phyloP scores from a whole-genome alignment of 2,797 vertebrate species.

The Sebastes kiyomatsui region DNA sequence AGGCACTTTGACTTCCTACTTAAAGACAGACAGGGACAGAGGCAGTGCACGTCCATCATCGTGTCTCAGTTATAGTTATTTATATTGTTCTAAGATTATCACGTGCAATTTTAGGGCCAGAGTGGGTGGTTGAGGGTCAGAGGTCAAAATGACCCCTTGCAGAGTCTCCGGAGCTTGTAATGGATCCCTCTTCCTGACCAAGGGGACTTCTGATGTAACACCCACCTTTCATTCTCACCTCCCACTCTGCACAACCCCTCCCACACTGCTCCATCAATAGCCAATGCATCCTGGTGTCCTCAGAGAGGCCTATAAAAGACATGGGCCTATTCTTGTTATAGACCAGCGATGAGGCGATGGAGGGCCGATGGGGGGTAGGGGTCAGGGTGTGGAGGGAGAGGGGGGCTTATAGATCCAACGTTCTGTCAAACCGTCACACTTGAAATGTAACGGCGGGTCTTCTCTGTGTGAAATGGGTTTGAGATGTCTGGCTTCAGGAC shows the following conservation, averaged over 20 bases:
- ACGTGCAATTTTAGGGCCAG: slow-evolving; percentile 29
- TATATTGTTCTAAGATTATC: slow-evolving; percentile 26
- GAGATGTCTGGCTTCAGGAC: neutral
- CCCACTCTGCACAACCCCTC: neutral
- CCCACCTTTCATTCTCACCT: slow-evolving; percentile 25
- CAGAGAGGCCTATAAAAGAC: neutral
- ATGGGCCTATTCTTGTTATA: neutral
- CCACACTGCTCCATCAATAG: neutral
- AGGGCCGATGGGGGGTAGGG: neutral
- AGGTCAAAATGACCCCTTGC: slow-evolving; percentile 40
- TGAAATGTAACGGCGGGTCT: neutral
- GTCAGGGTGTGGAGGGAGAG: neutral
- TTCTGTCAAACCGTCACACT: neutral
- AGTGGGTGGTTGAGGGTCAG: slow-evolving; percentile 18
- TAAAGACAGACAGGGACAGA: neutral
- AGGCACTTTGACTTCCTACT: neutral
- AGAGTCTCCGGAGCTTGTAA: slow-evolving; percentile 52
- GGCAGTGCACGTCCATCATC: neutral
- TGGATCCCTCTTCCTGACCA: slow-evolving; percentile 22
- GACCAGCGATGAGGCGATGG: neutral
- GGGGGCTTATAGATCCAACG: neutral
- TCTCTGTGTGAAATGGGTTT: neutral
- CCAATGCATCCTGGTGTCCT: neutral
- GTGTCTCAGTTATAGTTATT: neutral
- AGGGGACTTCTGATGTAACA: slow-evolving; percentile 6